Base-by-base conservation (phyloP, 2,113 vertebrate species). In the Ceuthmochares aereus region DNA sequence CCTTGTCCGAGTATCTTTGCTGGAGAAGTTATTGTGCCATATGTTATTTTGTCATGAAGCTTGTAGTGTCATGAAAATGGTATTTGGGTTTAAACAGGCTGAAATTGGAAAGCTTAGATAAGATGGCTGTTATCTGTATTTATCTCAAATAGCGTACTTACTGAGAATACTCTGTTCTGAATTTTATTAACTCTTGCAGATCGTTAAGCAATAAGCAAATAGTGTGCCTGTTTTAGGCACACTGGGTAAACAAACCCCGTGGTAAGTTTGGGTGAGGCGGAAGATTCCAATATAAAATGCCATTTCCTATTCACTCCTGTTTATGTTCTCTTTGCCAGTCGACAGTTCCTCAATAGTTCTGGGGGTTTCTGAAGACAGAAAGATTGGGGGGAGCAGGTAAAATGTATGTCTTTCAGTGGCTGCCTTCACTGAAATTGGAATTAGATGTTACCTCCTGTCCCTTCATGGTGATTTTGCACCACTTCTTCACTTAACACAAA, bases 181-280 rank as follows among this genome's bases (percentile, higher is more conserved):
- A 70, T 93, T 93, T 85, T 86, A 93, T 95, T 96, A 90, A 80
- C 66, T 84, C 40, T 68, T 93, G 55, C 90, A 96, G 58, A 78
- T 88, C 86, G 89, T 88, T 79, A 89, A 96, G 97, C 97, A 97
- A 89, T 96, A 97, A 97, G 93, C 49, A 91, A 78, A 58, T 63
- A 0, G 0, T 59, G 60, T 87, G 47, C 86, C 95, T 59, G 5
- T 32, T 89, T 55, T 15, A 85, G 89, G 84, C 49, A 58, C 21
- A 7, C 26, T 9, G 59, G 30, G 56, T 58, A 74, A 87, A 47
- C 72, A 87, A 62, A 62, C 30, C 6, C 56, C n/a, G 5, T 7
- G 64, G 32, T 47, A 59, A 49, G 63, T 58, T 40, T 55, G 37
- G 42, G 73, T 30, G 58, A 84, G 81, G 64, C 8, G 47, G 69